phyloP scores from a whole-genome alignment of 2,888 invertebrate species.

The Patella caerulea region DNA sequence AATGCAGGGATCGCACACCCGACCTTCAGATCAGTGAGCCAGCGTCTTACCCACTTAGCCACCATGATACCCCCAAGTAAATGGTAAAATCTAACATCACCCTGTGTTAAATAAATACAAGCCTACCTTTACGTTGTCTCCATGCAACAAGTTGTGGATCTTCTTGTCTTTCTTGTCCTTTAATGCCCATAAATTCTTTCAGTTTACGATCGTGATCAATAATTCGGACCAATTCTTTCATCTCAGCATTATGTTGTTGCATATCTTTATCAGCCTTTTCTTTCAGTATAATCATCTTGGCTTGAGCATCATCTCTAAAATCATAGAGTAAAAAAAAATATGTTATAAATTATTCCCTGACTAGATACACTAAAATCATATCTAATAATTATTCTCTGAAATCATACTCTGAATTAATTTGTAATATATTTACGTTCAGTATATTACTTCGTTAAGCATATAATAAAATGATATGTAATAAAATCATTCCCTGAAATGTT shows the following conservation, averaged over 20 bases:
- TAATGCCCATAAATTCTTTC: constrained; percentile 87
- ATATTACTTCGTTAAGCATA: not conserved
- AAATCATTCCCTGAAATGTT: no score
- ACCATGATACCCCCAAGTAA: no score
- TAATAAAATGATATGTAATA: not conserved
- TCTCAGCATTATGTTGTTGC: constrained; percentile 82
- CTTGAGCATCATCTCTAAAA: constrained; percentile 73
- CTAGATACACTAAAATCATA: not conserved
- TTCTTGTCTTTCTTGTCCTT: constrained; percentile 79
- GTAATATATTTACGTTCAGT: not conserved
- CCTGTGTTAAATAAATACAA: not conserved
- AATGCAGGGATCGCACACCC: no score
- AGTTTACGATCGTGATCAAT: constrained; percentile 88
- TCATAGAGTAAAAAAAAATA: not conserved
- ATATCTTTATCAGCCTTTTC: constrained; percentile 84
- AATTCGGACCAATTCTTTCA: constrained; percentile 87
- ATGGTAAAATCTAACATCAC: not conserved
- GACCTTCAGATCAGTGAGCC: no score
- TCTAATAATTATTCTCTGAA: not conserved
- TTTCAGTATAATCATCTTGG: constrained; percentile 81
- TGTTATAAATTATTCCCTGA: not conserved
- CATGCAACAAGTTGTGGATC: constrained; percentile 70
- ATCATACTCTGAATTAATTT: not conserved
- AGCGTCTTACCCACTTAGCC: no score
- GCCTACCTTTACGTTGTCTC: constrained; percentile 68